phyloP scores from a whole-genome alignment of 2,888 invertebrate species.

The Papilio protenor region DNA sequence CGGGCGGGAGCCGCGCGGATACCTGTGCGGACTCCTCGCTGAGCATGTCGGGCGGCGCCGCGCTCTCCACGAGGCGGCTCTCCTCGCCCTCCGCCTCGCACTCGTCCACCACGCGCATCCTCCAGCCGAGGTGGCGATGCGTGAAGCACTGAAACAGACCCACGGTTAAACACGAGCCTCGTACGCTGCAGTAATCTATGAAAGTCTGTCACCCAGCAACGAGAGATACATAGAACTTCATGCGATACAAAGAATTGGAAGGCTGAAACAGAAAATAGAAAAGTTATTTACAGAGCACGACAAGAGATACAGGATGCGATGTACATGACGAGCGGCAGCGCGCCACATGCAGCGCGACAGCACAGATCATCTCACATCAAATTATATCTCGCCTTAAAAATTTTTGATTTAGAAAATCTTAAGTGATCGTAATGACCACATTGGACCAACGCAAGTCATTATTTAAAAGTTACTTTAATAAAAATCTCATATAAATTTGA shows the following conservation, averaged over 20 bases:
- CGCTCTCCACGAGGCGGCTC: constrained; percentile 75
- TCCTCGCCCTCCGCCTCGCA: constrained; percentile 87
- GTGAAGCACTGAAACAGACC: constrained; percentile 90
- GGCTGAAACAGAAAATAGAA: constrained; percentile 83
- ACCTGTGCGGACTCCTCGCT: constrained; percentile 86
- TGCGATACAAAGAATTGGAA: constrained; percentile 79
- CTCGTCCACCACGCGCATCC: constrained; percentile 94
- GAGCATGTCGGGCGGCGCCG: constrained; percentile 68
- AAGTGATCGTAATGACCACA: background rate
- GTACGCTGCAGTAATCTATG: constrained; percentile 17
- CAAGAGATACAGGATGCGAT: background rate
- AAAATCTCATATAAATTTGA: background rate
- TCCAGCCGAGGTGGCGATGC: constrained; percentile 97
- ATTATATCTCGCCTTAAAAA: background rate
- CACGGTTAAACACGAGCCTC: constrained; percentile 12
- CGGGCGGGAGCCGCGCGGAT: constrained; percentile 86
- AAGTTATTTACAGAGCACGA: constrained; percentile 74
- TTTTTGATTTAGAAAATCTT: background rate
- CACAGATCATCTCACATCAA: constrained; percentile 4
- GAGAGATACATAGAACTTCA: constrained; percentile 66
- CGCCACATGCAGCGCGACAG: too few species aligned
- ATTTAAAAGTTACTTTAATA: background rate
- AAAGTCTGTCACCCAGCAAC: constrained; percentile 60
- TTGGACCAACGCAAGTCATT: background rate
- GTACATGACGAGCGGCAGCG: background rate